Evolutionary conservation across 1,140 invertebrate species (phyloP), one percentile per base, ranked within the genome.

Genomic region (Forficula auricularia): DNA sequence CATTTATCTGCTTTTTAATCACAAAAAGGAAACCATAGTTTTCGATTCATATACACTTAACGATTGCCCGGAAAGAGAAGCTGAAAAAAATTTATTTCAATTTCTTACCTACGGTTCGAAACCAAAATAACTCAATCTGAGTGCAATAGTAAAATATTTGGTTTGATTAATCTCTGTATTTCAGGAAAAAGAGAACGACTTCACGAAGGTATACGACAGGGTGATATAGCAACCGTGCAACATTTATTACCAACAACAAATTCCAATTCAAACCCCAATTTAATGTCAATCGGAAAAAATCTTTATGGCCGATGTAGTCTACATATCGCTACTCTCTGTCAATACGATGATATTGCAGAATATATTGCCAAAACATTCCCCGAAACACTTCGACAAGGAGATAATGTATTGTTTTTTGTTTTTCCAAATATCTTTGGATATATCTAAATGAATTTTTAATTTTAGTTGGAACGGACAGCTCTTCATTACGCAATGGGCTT

Each of bases 401-500:
- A 92, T 57, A 89, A 90, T 62, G 85, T 90, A 63, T 76, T 75
- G 63, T n/a, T 44, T 36, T 44, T 43, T 15, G 12, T 27, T 40
- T 37, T 33, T 34, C 39, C 22, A 27, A 39, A 40, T 33, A 27
- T 41, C 30, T 16, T 16, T 19, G 42, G 35, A 30, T 6, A 27
- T 6, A 27, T 27, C 4, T 6, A 6, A 27, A 36, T 13, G 13
- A 19, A 9, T 40, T 35, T 38, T 35, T 19, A 37, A 39, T 38
- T 47, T 35, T 57, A 90, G 85, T 57, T 91, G 61, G 82, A 87
- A 54, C 71, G 85, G 52, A 86, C 81, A 1, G 73, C 83, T 4
- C 62, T 90, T 19, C 86, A 90, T 58, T 90, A 89, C 57, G 83
- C 86, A 0, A 86, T 90, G 84, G 86, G 82, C 10, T 72, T 85